phyloP scores from a whole-genome alignment of 2,888 invertebrate genomes.

The Pristionchus maxplancki region DNA sequence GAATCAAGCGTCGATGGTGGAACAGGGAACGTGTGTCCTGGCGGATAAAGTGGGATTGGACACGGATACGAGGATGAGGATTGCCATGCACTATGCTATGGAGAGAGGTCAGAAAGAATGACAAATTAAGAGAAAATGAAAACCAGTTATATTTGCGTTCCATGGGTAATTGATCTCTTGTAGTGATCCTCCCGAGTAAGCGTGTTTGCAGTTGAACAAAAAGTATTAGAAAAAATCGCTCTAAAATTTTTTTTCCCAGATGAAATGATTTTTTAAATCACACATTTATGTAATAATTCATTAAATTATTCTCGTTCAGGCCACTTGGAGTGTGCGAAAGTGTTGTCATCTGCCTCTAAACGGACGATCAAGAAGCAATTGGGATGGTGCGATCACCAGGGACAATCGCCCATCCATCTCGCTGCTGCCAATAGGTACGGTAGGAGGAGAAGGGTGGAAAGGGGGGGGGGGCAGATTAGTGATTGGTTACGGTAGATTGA shows the following conservation, averaged over 20 bases:
- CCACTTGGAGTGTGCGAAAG: constrained; percentile 43
- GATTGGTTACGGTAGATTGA: not conserved
- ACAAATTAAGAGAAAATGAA: too few relatives aligned
- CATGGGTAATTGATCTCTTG: not conserved
- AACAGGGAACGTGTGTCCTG: constrained; percentile 24
- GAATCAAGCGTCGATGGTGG: constrained; percentile 47
- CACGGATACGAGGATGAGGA: constrained; percentile 43
- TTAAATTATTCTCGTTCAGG: not conserved
- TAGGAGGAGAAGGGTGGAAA: not conserved
- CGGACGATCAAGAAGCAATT: not conserved
- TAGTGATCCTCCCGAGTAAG: not conserved
- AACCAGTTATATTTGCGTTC: not conserved
- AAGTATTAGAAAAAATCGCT: too few relatives aligned
- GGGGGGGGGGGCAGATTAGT: not conserved
- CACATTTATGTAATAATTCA: not conserved
- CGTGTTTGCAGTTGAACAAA: not conserved
- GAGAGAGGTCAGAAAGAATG: constrained; percentile 29
- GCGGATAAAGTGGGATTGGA: constrained; percentile 39
- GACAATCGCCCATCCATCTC: constrained; percentile 41
- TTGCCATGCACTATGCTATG: constrained; percentile 51
- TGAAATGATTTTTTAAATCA: not conserved
- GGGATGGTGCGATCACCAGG: constrained; percentile 36
- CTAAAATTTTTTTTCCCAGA: too few relatives aligned
- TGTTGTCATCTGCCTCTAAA: not conserved
- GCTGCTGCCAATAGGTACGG: constrained; percentile 51